Conservation (phyloP, 2,113 vertebrate genomes). For the Pantherophis guttatus region DNA sequence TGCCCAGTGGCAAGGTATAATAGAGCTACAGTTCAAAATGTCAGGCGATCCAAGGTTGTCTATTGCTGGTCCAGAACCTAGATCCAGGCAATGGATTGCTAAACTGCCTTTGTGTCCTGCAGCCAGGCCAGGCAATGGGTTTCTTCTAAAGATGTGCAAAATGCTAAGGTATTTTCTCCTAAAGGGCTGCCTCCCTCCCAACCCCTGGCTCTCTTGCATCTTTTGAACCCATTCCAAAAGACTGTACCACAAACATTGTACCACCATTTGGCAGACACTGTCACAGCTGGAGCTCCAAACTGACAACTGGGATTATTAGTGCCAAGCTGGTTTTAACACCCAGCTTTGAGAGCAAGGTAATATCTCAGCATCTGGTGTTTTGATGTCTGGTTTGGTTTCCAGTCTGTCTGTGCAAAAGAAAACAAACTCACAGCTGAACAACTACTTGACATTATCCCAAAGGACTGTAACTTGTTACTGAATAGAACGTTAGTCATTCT, state of each 20-base stretch:
- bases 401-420: neutral
- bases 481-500: neutral
- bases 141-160: neutral
- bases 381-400: slow-evolving; percentile 7
- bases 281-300: neutral
- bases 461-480: neutral
- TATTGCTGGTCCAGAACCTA: neutral
- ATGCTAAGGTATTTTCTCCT: neutral
- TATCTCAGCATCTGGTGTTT: neutral
- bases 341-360: neutral
- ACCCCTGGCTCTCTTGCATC: neutral
- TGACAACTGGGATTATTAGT: neutral
- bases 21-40: neutral
- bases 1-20: neutral
- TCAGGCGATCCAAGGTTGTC: neutral
- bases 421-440: neutral
- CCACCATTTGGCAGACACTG: neutral
- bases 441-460: neutral
- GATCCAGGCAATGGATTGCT: neutral
- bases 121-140: neutral
- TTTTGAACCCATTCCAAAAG: neutral
- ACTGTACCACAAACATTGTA: too few species aligned
- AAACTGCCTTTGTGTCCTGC: neutral
- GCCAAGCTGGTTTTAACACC: neutral
- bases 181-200: neutral